Conservation (phyloP, 2,113 vertebrate genomes). For the Pionites leucogaster region DNA sequence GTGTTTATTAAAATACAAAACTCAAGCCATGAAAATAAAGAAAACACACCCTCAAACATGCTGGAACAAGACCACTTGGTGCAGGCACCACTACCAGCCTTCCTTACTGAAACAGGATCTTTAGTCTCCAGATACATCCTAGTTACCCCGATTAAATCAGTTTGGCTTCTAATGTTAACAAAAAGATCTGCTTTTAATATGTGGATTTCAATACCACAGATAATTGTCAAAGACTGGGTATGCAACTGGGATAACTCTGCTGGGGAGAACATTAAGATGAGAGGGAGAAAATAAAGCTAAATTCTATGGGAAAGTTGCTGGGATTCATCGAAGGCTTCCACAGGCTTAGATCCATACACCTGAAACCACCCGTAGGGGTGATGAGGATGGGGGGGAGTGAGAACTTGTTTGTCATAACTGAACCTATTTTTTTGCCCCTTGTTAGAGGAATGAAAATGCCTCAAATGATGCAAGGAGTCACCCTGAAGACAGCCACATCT, state of each 20-base stretch:
- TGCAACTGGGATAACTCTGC: not conserved
- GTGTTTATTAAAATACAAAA: not conserved
- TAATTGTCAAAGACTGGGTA: not conserved
- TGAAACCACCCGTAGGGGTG: not conserved
- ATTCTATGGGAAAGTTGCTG: not conserved
- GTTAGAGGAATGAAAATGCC: constrained; percentile 1
- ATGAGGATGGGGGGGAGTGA: not conserved
- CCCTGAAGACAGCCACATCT: not conserved
- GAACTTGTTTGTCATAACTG: not conserved
- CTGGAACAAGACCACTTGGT: not conserved
- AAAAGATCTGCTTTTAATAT: not conserved
- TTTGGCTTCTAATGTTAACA: not conserved
- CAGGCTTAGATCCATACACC: not conserved
- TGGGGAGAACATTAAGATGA: not conserved
- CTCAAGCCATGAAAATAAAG: not conserved
- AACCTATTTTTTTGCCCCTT: not conserved
- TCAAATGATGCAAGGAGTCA: not conserved
- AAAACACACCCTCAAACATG: not conserved
- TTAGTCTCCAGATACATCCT: not conserved
- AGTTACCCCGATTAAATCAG: not conserved
- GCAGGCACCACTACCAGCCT: not conserved
- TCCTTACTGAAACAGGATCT: not conserved
- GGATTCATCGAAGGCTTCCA: not conserved
- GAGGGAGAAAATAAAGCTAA: not conserved
- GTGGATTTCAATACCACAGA: not conserved